Evolutionary conservation across 2,113 vertebrate genomes (phyloP).

Genomic region (Micronycteris hirsuta): DNA sequence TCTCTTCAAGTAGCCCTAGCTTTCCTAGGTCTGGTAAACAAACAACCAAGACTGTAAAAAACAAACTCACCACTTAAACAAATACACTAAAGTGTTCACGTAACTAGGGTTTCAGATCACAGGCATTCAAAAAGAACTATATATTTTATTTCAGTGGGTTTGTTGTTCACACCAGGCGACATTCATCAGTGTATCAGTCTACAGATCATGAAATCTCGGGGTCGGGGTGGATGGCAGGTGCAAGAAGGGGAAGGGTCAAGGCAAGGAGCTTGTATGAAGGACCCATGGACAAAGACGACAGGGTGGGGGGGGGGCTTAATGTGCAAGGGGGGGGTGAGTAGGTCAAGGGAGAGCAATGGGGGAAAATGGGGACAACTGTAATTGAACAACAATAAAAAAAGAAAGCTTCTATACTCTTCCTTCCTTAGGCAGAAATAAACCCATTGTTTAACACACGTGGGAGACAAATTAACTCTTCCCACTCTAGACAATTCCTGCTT

Average conservation of each 20-base stretch:
- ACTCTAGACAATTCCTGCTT: constrained; percentile 15
- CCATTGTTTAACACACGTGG: neutral
- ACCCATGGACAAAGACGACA: too few species aligned
- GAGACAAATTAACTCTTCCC: constrained; percentile 48
- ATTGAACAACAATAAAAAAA: neutral
- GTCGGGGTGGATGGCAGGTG: too few species aligned
- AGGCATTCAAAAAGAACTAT: neutral
- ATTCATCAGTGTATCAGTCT: constrained; percentile 29
- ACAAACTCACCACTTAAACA: neutral
- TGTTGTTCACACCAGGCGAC: neutral
- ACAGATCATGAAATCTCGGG: constrained; percentile 48
- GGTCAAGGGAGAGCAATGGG: too few species aligned
- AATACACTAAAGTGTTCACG: constrained; percentile 26
- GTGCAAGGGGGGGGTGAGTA: too few species aligned
- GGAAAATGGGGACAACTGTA: too few species aligned
- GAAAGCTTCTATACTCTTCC: constrained; percentile 9
- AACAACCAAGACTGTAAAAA: neutral
- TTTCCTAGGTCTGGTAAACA: neutral
- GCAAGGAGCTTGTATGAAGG: too few species aligned
- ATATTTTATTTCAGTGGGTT: neutral
- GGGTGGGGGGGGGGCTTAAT: too few species aligned
- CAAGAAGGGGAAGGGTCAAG: too few species aligned
- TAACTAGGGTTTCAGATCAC: neutral
- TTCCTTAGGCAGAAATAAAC: constrained; percentile 54
- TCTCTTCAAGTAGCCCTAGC: neutral